Percentiles rank a stretch among this genome's conserved stretches.
These are phyloP conservation scores for Zaprionus lachaisei DNA, from an alignment of 1,140 invertebrate species.

Conservation along the genomic window DNA sequence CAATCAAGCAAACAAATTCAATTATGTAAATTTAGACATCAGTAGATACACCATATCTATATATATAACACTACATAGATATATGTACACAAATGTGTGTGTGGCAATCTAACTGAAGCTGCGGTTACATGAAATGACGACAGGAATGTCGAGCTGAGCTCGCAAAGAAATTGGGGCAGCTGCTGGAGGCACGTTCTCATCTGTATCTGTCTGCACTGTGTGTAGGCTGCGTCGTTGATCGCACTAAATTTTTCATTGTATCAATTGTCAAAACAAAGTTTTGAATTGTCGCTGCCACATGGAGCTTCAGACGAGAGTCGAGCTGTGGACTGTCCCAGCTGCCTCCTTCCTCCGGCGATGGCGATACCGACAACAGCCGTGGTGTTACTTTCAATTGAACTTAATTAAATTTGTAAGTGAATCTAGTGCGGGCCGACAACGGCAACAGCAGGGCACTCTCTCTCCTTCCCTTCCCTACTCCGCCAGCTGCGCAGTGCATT, in stretches of 20 bases:
- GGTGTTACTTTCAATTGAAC: conserved; percentile 84
- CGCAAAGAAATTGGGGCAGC: conserved; percentile 56
- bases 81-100: conserved; percentile 16
- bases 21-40: conserved; percentile 84
- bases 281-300: conserved; percentile 68
- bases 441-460: neutral
- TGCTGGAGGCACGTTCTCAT: conserved; percentile 48
- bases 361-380: conserved; percentile 35
- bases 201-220: neutral
- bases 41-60: conserved; percentile 29
- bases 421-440: conserved; percentile 75
- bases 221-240: conserved; percentile 31
- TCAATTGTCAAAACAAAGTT: conserved; percentile 83
- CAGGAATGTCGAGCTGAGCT: conserved; percentile 47
- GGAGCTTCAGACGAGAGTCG: conserved; percentile 14
- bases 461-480: neutral
- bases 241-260: conserved; percentile 81
- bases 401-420: conserved; percentile 85
- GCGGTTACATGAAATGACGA: conserved; percentile 61
- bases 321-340: neutral
- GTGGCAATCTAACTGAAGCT: neutral
- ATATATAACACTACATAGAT: neutral
- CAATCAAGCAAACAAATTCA: conserved; percentile 84
- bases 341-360: conserved; percentile 3
- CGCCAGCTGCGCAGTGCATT: conserved; percentile 13